Evolutionary conservation across 1,140 invertebrate species (phyloP), one percentile per base, ranked within the genome.

Genomic region (Neodiprion virginianus): DNA sequence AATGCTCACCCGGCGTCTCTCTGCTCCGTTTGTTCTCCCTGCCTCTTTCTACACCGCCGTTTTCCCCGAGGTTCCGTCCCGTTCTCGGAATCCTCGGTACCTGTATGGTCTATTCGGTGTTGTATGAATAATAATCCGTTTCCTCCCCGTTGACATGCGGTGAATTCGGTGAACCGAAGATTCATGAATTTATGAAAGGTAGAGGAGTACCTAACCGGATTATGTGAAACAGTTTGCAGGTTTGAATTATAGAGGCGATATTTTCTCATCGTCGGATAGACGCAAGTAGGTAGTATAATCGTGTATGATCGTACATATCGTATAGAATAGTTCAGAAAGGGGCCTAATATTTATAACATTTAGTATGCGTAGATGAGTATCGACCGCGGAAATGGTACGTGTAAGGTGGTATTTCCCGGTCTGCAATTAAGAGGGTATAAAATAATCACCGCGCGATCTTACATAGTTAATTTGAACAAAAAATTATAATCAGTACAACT

Each of bases 391-490:
- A 61, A 61, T 61, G 53, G 53, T 14, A 61, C n/a, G 28, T 40
- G 28, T 40, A 40, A 40, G 28, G 28, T 40, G 28, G 77, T 78
- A 75, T 75, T 75, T 76, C 75, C 75, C 74, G 53, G 76, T 76
- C 73, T 73, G 72, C 74, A 78, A 78, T 78, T 78, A 78, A 73
- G 72, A 75, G 73, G 12, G 74, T 76, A 78, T 76, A 76, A 78
- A 74, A 78, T 71, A 75, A 78, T 78, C 48, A 61, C 9, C 10
- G 11, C 49, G 48, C 65, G 53, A 73, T 73, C 72, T 73, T 69
- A 49, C 67, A 69, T 74, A 74, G 69, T 74, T 74, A 74, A 74
- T 67, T 73, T 61, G 28, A 61, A 61, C 53, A 61, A 61, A 61
- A 73, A 73, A 73, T 73, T 73, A 67, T 17, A 72, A 28, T 50